phyloP scores from a whole-genome alignment of 1,140 invertebrate genomes.

The Ceratina calcarata region DNA sequence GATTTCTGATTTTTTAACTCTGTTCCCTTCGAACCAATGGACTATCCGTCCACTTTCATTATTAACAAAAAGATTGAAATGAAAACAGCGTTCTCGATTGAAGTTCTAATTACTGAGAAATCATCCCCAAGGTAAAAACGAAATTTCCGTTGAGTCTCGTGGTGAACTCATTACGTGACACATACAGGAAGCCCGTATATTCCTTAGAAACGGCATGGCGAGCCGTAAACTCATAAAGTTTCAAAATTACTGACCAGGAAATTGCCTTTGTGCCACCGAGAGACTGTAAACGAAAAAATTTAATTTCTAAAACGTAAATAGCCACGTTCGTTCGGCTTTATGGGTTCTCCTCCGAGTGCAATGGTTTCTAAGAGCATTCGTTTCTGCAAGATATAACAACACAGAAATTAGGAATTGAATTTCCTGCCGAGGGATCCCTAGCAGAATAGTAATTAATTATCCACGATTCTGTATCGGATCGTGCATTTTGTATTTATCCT shows the following conservation, averaged over 20 bases:
- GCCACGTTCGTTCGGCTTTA: neutral
- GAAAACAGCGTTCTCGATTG: neutral
- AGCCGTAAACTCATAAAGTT: conserved; percentile 25
- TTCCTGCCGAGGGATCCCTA: neutral
- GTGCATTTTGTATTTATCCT: neutral
- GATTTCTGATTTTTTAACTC: neutral
- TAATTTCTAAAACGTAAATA: conserved; percentile 29
- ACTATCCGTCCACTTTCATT: neutral
- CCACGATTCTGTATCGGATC: no score
- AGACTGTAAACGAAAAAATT: conserved; percentile 21
- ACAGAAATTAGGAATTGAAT: conserved; percentile 14
- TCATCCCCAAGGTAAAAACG: neutral
- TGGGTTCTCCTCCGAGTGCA: no score
- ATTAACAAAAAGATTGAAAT: neutral
- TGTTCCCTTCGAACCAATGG: neutral
- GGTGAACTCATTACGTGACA: neutral
- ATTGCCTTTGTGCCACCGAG: conserved; percentile 7
- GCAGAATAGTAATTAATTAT: neutral
- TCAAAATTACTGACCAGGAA: conserved; percentile 31
- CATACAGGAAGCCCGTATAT: conserved; percentile 6
- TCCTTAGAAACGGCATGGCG: neutral
- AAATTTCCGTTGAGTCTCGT: neutral
- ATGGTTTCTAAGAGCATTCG: neutral
- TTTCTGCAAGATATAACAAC: neutral
- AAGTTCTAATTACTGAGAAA: neutral